Conservation (phyloP, 1,140 invertebrate species). For the Ceratoteleas bidentatus region DNA sequence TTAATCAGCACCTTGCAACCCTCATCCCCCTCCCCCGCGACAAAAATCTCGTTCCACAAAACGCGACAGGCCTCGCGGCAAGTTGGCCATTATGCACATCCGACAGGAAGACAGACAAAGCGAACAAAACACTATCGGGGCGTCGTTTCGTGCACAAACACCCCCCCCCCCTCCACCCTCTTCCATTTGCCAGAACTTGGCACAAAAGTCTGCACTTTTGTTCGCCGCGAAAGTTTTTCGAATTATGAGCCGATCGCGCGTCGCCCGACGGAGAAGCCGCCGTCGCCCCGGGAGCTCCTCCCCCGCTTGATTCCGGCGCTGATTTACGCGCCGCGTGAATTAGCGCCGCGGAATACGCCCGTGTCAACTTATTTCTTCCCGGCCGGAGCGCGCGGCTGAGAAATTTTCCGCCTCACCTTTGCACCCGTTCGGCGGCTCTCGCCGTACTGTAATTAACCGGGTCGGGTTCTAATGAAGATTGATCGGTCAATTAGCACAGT, state of each 20-base stretch:
- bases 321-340: conserved; percentile 74
- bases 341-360: conserved; percentile 57
- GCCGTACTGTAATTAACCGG: conserved; percentile 75
- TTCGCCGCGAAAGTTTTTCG: conserved; percentile 78
- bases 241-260: conserved; percentile 74
- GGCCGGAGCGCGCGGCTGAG: too few relatives aligned
- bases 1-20: too few relatives aligned
- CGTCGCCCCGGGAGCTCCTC: conserved; percentile 45
- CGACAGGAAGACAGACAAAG: conserved; percentile 79
- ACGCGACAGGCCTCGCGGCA: too few relatives aligned
- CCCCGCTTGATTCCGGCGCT: conserved; percentile 48
- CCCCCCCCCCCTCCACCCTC: conserved; percentile 69
- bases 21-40: too few relatives aligned
- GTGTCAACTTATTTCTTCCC: conserved; percentile 61
- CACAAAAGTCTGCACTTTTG: conserved; percentile 80
- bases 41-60: too few relatives aligned
- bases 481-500: conserved; percentile 75
- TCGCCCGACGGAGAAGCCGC: conserved; percentile 46
- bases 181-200: conserved; percentile 79
- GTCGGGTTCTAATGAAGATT: conserved; percentile 77
- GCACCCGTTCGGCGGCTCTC: conserved; percentile 61
- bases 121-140: conserved; percentile 79
- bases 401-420: too few relatives aligned
- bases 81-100: too few relatives aligned
- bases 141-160: conserved; percentile 76